Evolutionary conservation across 2,113 vertebrate genomes (phyloP), one percentile per base, ranked within the genome.

Genomic region (Otis tarda): DNA sequence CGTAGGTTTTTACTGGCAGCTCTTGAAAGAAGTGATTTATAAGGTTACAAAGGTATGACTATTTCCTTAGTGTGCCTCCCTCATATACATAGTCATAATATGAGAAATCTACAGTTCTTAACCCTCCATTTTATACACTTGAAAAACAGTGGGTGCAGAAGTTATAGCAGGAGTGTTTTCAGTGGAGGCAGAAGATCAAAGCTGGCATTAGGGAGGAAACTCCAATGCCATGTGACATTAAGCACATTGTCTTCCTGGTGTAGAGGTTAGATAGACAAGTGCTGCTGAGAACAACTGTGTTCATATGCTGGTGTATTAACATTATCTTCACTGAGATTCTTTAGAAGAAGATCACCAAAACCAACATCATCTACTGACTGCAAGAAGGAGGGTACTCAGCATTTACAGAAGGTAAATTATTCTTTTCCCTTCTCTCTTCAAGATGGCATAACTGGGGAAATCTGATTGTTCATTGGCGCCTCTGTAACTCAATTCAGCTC

Each of bases 21-120:
- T 74, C 64, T 83, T 81, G 47, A 87, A 95, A 88, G 7, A 90
- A 89, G 43, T 67, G 43, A 89, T 87, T 88, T 93, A 59, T 67
- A 68, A 47, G 11, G 30, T 37, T 83, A 80, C 49, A 81, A 90
- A 64, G 13, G 37, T 77, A 56, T 0, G 7, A 55, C 11, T 80
- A 65, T 43, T 76, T 80, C 63, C 50, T 90, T 22, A 85, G 41
- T 1, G 1, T 73, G 63, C 55, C 47, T 87, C 19, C 27, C 68
- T 88, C 8, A 4, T 14, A 76, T 11, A 3, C 17, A 16, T 33
- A 83, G 33, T 65, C 24, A 31, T 64, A 94, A 84, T 9, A 39
- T 3, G 37, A 45, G 67, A 82, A 84, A 82, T 85, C 53, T 57
- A 53, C 15, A 55, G 71, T 14, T 67, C 37, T 77, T 80, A 90